Conservation (phyloP, 2,797 vertebrate species). For the Varecia variegata region DNA sequence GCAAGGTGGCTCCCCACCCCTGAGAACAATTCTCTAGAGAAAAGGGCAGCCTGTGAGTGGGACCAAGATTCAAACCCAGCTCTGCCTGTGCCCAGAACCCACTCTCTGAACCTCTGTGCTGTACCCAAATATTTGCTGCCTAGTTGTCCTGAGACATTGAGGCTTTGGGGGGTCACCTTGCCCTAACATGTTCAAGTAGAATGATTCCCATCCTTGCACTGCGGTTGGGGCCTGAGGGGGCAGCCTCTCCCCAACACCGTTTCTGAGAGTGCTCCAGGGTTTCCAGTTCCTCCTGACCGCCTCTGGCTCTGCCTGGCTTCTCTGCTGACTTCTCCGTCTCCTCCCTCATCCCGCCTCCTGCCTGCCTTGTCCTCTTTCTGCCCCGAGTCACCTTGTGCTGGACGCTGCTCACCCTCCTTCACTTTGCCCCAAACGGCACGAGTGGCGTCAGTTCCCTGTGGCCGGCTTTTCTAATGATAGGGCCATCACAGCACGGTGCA, state of each 20-base stretch:
- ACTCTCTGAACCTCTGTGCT: not conserved
- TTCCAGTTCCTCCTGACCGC: not conserved
- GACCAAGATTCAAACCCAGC: not conserved
- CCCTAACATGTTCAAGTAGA: not conserved
- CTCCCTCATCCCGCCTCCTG: not conserved
- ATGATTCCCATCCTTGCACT: not conserved
- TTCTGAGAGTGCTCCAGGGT: not conserved
- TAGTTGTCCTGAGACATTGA: not conserved
- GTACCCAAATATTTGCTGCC: not conserved
- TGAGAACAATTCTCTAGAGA: not conserved
- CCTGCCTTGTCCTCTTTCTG: not conserved
- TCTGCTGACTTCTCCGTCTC: not conserved
- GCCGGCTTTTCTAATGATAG: rapidly evolving
- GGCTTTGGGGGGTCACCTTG: not conserved
- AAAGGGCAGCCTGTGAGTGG: not conserved
- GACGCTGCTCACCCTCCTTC: not conserved
- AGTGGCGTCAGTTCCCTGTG: not conserved
- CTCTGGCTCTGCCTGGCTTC: not conserved
- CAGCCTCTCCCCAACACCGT: rapidly evolving
- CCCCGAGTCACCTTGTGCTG: not conserved
- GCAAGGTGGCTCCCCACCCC: not conserved
- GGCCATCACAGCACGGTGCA: not conserved
- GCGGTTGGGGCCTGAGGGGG: not conserved
- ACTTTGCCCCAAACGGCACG: not conserved
- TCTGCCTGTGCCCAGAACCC: not conserved